phyloP scores from a whole-genome alignment of 2,113 vertebrate species.

The Apeltes quadracus region DNA sequence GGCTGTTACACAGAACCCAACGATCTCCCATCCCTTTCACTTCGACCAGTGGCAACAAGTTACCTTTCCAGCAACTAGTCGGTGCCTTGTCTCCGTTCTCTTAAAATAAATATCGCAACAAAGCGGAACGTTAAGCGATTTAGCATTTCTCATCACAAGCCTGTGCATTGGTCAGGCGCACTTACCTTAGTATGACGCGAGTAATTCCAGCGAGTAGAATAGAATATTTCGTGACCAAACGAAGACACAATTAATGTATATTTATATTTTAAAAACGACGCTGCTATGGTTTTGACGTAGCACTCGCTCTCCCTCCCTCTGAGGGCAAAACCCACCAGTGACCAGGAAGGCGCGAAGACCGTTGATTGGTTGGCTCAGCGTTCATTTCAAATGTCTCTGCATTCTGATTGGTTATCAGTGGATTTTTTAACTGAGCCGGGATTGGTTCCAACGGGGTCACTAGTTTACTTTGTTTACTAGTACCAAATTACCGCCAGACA shows the following conservation, averaged over 20 bases:
- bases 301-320: conserved; percentile 74
- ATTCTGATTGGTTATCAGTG: conserved; percentile 65
- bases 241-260: conserved; percentile 26
- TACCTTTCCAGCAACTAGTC: conserved; percentile 48
- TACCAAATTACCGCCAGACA: conserved; percentile 39
- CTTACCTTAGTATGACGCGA: conserved; percentile 60
- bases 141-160: not conserved
- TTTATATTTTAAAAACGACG: conserved; percentile 55
- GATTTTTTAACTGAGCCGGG: conserved; percentile 50
- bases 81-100: conserved; percentile 24
- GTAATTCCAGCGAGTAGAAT: conserved; percentile 14
- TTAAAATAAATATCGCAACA: conserved; percentile 49
- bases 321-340: conserved; percentile 60
- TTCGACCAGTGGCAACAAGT: not conserved
- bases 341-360: conserved; percentile 79
- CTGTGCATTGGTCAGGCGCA: fast-evolving
- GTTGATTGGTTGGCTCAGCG: conserved; percentile 69
- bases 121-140: conserved; percentile 41
- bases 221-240: conserved; percentile 6
- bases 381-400: conserved; percentile 69
- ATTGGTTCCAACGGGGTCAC: conserved; percentile 51
- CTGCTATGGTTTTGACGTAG: conserved; percentile 58
- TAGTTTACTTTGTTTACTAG: conserved; percentile 60
- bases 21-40: fast-evolving
- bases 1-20: fast-evolving